phyloP scores from a whole-genome alignment of 2,888 invertebrate genomes.

The Arctia plantaginis region DNA sequence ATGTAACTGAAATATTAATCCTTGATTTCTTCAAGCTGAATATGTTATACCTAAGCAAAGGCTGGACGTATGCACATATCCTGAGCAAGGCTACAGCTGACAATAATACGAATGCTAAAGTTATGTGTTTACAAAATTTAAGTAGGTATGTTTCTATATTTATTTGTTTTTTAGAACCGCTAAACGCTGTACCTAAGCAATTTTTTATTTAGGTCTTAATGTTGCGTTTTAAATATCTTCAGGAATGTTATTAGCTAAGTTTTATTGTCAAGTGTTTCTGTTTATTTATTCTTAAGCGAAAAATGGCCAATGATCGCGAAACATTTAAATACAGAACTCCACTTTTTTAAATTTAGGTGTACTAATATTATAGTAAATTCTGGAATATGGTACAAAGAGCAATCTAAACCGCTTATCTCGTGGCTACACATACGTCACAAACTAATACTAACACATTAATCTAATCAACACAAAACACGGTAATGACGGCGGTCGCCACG shows the following conservation, averaged over 20 bases:
- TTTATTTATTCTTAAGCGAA: too few species aligned
- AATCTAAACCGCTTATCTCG: neutral
- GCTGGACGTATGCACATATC: neutral
- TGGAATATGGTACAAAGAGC: neutral
- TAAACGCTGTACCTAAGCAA: neutral
- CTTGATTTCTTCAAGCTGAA: neutral
- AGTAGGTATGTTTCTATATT: neutral
- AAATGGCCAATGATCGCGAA: too few species aligned
- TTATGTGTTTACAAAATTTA: neutral
- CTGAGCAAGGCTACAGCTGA: neutral
- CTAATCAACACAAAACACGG: constrained; percentile 75
- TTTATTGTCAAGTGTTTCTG: too few species aligned
- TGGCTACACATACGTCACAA: constrained; percentile 14
- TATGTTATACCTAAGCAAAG: neutral
- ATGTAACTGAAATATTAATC: neutral
- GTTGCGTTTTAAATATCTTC: neutral
- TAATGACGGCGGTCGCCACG: constrained; percentile 68
- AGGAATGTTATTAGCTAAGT: neutral
- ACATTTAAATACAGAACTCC: neutral
- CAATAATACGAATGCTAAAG: neutral
- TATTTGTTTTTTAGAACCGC: neutral
- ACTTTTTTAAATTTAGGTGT: neutral
- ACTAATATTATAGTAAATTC: neutral
- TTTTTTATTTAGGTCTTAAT: neutral
- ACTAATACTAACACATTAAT: constrained; percentile 60